Evolutionary conservation across 2,113 vertebrate genomes (phyloP).

Genomic region (Tyto alba): DNA sequence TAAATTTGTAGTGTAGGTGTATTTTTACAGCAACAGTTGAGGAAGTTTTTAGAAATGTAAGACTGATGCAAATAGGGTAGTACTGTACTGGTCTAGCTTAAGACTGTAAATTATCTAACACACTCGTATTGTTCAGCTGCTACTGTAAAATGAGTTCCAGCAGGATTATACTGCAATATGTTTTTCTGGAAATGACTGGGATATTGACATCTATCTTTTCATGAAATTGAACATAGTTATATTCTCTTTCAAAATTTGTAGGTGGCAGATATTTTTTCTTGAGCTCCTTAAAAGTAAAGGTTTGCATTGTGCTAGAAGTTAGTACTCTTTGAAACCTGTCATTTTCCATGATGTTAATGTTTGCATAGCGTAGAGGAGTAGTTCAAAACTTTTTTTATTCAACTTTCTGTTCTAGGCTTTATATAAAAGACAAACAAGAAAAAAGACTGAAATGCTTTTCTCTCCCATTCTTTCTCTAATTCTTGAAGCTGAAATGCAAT

Average conservation of each 20-base stretch:
- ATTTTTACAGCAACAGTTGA: background rate
- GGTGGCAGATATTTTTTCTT: background rate
- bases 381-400: background rate
- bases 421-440: background rate
- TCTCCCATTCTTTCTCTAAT: background rate
- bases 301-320: background rate
- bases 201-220: background rate
- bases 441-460: background rate
- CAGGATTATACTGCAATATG: background rate
- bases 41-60: background rate
- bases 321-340: background rate
- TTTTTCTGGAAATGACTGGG: background rate
- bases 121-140: background rate
- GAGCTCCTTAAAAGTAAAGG: background rate
- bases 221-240: background rate
- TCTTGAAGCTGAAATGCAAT: background rate
- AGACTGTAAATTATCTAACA: background rate
- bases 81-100: background rate
- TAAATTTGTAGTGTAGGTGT: background rate
- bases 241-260: background rate
- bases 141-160: background rate
- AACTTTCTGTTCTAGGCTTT: background rate
- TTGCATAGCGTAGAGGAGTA: background rate
- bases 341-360: background rate
- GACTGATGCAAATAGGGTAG: background rate